A percentile compares a stretch with the other conserved stretches of the same genome.
Evolutionary conservation across 2,113 vertebrate genomes (phyloP).

Genomic region (Leucopsar rothschildi): DNA sequence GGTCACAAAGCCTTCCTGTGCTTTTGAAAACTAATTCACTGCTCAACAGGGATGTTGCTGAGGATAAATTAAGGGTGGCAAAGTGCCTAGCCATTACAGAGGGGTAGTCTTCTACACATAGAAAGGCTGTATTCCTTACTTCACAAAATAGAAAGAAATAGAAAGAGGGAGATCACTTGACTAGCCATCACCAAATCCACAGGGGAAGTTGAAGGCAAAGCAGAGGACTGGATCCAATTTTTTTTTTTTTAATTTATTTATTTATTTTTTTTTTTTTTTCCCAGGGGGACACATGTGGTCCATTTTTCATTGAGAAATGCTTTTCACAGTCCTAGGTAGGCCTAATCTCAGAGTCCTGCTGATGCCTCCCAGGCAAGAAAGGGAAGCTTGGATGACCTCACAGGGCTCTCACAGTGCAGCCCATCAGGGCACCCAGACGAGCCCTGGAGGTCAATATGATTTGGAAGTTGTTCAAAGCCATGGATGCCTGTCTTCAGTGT

Average conservation of each 20-base stretch:
- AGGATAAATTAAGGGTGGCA: background rate
- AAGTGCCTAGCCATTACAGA: background rate
- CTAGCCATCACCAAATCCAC: background rate
- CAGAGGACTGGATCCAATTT: background rate
- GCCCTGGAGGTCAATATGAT: background rate
- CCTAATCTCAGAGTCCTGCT: background rate
- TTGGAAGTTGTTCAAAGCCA: background rate
- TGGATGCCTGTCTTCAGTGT: background rate
- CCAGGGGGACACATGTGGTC: background rate
- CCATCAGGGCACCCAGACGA: background rate
- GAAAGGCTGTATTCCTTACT: background rate
- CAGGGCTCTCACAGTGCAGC: rapidly evolving
- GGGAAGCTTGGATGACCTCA: background rate
- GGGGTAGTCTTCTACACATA: background rate
- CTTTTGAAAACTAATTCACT: slow-evolving; percentile 6
- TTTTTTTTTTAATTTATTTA: background rate
- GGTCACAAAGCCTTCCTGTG: background rate
- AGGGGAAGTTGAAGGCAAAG: background rate
- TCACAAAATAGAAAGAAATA: background rate
- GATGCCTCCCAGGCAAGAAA: background rate
- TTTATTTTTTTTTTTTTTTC: background rate
- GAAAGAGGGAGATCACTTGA: background rate
- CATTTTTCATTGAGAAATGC: background rate
- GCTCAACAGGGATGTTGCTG: background rate
- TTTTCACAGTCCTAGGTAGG: background rate